Percentiles rank a stretch among this genome's conserved stretches.
These are phyloP conservation scores for Pandemis corylana DNA, from an alignment of 2,888 invertebrate genomes.

Conservation along the genomic window DNA sequence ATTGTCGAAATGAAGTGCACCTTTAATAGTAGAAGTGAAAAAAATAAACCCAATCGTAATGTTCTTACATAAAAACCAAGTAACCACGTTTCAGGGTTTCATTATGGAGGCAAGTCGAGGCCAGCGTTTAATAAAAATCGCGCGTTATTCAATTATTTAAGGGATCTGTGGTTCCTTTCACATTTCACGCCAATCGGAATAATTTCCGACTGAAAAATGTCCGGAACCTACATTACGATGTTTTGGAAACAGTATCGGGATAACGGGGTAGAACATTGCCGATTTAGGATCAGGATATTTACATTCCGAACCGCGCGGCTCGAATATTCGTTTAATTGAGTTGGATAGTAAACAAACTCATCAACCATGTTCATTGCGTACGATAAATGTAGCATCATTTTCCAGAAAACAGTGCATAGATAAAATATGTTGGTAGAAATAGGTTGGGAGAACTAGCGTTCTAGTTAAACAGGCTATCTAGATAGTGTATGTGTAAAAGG, in stretches of 20 bases:
- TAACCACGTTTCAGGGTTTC: neutral
- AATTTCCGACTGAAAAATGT: conserved; percentile 8
- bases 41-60: neutral
- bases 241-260: conserved; percentile 6
- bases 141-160: conserved; percentile 23
- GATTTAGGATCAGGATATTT: conserved; percentile 24
- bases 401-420: neutral
- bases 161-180: conserved; percentile 20
- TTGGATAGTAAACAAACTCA: conserved; percentile 26
- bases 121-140: conserved; percentile 11
- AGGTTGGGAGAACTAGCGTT: neutral
- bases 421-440: neutral
- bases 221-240: conserved; percentile 23
- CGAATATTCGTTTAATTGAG: conserved; percentile 29
- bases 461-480: neutral
- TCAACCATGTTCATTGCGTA: neutral
- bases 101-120: neutral
- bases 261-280: conserved; percentile 13
- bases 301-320: conserved; percentile 10
- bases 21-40: neutral
- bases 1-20: neutral
- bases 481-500: neutral
- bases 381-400: neutral
- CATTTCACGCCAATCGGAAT: conserved; percentile 30
- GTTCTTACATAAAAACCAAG: conserved; percentile 3